Conservation (phyloP, 2,113 vertebrate genomes). For the Perca flavescens region DNA sequence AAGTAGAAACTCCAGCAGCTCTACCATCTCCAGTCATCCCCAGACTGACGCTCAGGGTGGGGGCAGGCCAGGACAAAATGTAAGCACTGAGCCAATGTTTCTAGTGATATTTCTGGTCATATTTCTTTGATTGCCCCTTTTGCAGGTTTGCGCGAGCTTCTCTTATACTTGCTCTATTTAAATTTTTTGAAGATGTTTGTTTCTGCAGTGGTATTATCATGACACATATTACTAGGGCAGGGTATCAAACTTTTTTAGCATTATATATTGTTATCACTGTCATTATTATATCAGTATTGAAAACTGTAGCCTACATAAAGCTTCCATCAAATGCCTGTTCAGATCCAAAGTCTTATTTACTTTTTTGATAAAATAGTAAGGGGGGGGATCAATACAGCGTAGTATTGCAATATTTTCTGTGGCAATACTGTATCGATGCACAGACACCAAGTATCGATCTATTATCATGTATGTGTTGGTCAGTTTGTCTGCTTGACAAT, state of each 20-base stretch:
- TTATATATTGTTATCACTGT: neutral
- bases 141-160: neutral
- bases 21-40: constrained; percentile 96
- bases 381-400: no score
- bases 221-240: neutral
- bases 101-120: no score
- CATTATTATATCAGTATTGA: neutral
- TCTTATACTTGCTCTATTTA: neutral
- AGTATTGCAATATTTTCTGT: no score
- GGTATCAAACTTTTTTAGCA: neutral
- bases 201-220: neutral
- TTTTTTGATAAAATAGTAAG: neutral
- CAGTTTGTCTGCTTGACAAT: no score
- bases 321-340: neutral
- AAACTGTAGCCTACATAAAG: neutral
- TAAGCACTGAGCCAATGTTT: constrained; percentile 81
- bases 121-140: neutral
- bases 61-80: constrained; percentile 99
- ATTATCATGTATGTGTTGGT: no score
- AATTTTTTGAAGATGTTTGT: neutral
- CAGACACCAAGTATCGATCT: no score
- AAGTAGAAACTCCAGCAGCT: constrained; percentile 87
- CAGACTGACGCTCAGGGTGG: constrained; percentile 94
- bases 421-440: no score
- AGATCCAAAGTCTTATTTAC: neutral